Conservation (phyloP, 2,888 invertebrate species). For the Leucophenga montana region DNA sequence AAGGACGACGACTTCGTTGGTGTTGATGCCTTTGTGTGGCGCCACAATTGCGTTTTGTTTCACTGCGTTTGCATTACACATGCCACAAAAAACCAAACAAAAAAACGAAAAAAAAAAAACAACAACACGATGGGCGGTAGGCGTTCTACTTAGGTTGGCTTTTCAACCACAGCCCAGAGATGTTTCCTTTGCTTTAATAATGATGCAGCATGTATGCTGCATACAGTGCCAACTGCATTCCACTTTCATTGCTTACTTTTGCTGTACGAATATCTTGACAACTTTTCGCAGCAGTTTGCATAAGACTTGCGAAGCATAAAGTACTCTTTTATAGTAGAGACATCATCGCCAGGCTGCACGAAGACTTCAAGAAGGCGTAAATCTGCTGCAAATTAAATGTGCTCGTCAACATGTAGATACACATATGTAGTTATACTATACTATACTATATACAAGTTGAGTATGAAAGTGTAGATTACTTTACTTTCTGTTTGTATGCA, state of each 20-base stretch:
- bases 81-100: not conserved
- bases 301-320: too few species aligned
- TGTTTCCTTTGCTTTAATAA: not conserved
- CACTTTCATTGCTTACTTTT: not conserved
- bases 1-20: not conserved
- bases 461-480: constrained; percentile 35
- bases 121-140: not conserved
- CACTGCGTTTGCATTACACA: not conserved
- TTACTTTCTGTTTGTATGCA: constrained; percentile 52
- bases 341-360: not conserved
- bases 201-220: too few species aligned
- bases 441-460: not conserved
- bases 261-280: too few species aligned
- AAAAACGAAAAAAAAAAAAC: too few species aligned
- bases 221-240: too few species aligned
- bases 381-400: constrained; percentile 53
- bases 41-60: constrained; percentile 26
- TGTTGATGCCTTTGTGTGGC: constrained; percentile 13
- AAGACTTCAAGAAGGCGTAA: constrained; percentile 42
- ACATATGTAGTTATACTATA: not conserved
- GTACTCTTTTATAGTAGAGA: too few species aligned
- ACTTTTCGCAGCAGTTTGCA: too few species aligned
- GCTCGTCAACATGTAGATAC: constrained; percentile 36
- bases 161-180: not conserved
- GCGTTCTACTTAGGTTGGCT: not conserved